Percentiles rank a stretch among this genome's conserved stretches.
phyloP scores from a whole-genome alignment of 2,888 invertebrate genomes.

The Aporophyla lueneburgensis region DNA sequence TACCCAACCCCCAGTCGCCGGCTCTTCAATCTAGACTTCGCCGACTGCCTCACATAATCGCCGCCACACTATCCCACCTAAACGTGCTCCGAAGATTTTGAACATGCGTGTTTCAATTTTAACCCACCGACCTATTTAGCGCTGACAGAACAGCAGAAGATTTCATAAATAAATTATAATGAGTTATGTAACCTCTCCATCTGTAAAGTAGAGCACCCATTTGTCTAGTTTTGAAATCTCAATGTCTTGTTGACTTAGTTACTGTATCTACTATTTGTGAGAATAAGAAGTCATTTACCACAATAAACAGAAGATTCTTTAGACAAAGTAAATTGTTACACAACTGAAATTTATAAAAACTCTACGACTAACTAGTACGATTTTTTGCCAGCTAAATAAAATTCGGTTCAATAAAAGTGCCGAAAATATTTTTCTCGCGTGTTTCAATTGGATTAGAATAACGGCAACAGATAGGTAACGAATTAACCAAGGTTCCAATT shows the following conservation, averaged over 20 bases:
- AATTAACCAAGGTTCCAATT: slow-evolving; percentile 41
- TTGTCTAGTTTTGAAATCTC: slow-evolving; percentile 44
- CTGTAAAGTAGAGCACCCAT: slow-evolving; percentile 47
- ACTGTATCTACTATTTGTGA: slow-evolving; percentile 26
- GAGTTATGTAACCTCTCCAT: slow-evolving; percentile 47
- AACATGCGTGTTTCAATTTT: slow-evolving; percentile 55
- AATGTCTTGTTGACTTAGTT: slow-evolving; percentile 24
- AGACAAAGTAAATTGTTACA: slow-evolving; percentile 26
- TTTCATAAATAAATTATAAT: slow-evolving; percentile 48
- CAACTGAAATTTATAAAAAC: slow-evolving; percentile 34
- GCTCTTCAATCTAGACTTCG: slow-evolving; percentile 79
- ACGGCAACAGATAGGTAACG: slow-evolving; percentile 36
- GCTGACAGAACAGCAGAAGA: slow-evolving; percentile 33
- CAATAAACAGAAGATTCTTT: slow-evolving; percentile 18
- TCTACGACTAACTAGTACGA: slow-evolving; percentile 15
- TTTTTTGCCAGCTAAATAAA: slow-evolving; percentile 53
- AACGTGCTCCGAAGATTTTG: slow-evolving; percentile 36
- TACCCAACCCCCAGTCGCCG: slow-evolving; percentile 67
- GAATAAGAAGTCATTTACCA: slow-evolving; percentile 35
- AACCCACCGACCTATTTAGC: slow-evolving; percentile 42
- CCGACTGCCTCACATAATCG: slow-evolving; percentile 65
- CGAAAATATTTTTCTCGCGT: slow-evolving; percentile 47
- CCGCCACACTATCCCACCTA: slow-evolving; percentile 54
- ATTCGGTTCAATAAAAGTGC: slow-evolving; percentile 54
- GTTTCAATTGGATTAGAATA: slow-evolving; percentile 53